Evolutionary conservation across 2,113 vertebrate species (phyloP).

Genomic region (Noturus placidus): DNA sequence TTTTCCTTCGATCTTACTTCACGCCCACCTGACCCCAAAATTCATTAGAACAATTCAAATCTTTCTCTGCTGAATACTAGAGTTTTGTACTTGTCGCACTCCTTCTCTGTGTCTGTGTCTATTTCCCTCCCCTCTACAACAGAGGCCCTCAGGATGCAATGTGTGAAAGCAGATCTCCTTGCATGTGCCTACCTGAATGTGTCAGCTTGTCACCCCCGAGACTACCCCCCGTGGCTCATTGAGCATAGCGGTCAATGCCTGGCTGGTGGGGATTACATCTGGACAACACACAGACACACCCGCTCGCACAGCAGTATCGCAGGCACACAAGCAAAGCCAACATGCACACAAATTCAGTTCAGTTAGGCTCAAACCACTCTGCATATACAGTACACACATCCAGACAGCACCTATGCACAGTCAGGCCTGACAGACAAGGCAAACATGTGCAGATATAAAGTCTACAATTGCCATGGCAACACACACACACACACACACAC

Average conservation of each 20-base stretch:
- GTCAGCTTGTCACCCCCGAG: constrained; percentile 61
- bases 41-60: constrained; percentile 1
- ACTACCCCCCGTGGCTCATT: constrained; percentile 54
- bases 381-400: constrained; percentile 9
- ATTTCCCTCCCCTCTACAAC: background rate
- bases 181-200: constrained; percentile 61
- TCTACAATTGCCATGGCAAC: constrained; percentile 42
- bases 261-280: constrained; percentile 69
- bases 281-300: constrained; percentile 37
- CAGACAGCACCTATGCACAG: constrained; percentile 12
- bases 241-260: constrained; percentile 50
- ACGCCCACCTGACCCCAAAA: background rate
- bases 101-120: background rate
- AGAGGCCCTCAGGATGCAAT: constrained; percentile 41
- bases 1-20: background rate
- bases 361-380: background rate
- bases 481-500: constrained; percentile 17
- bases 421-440: constrained; percentile 24
- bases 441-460: constrained; percentile 28
- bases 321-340: constrained; percentile 10
- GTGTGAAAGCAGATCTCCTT: constrained; percentile 66
- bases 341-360: constrained; percentile 16
- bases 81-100: background rate
- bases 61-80: background rate
- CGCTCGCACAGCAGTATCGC: constrained; percentile 11